phyloP scores from a whole-genome alignment of 2,888 invertebrate species.

The Cephus runcator region DNA sequence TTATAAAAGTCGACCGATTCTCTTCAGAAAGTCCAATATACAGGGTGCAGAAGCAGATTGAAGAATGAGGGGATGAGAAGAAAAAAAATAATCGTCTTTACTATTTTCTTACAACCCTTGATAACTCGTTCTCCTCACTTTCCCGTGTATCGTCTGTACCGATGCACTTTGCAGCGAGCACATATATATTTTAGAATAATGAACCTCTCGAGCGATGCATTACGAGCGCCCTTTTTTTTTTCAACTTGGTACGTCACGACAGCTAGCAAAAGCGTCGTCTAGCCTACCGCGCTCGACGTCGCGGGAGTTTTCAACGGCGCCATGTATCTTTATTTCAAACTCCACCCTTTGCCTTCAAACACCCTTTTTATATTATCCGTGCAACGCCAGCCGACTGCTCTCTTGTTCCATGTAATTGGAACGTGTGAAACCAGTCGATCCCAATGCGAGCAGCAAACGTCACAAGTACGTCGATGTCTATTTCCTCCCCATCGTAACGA shows the following conservation, averaged over 20 bases:
- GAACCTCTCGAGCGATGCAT: neutral
- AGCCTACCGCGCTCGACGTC: neutral
- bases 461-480: neutral
- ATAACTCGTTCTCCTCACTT: neutral
- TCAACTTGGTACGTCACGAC: neutral
- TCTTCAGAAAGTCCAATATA: neutral
- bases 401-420: neutral
- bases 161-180: neutral
- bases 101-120: neutral
- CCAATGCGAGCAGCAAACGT: neutral
- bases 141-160: neutral
- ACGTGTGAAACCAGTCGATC: neutral
- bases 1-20: neutral
- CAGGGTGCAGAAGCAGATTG: neutral
- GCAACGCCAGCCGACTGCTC: neutral
- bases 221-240: neutral
- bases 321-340: slow-evolving; percentile 17
- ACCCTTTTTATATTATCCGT: slow-evolving; percentile 8
- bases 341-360: slow-evolving; percentile 16
- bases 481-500: neutral
- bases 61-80: neutral
- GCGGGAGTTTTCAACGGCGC: neutral
- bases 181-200: neutral
- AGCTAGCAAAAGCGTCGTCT: neutral
- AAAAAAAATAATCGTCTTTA: neutral